A percentile compares a stretch with the other conserved stretches of the same genome.
Conservation (phyloP, 2,113 vertebrate genomes). For the Geococcyx californianus region DNA sequence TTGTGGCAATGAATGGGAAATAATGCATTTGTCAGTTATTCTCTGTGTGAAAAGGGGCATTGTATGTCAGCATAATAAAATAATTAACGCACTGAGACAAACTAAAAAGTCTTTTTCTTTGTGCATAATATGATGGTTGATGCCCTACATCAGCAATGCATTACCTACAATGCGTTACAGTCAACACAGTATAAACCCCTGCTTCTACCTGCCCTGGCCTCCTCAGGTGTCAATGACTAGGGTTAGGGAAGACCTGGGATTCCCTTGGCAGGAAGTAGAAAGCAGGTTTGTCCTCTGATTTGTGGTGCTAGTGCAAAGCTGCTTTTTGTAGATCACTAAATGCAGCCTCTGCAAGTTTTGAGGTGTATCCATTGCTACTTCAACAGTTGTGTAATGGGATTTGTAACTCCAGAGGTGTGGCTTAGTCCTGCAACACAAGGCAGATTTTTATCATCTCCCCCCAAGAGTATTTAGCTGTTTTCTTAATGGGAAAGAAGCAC, state of each 20-base stretch:
- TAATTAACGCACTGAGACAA: neutral
- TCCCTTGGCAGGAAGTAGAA: neutral
- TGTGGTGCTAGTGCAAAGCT: fast-evolving
- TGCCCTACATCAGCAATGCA: neutral
- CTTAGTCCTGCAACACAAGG: neutral
- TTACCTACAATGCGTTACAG: neutral
- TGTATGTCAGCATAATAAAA: slow-evolving; percentile 35
- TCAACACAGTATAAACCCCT: neutral
- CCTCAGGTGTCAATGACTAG: fast-evolving
- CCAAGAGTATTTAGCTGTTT: neutral
- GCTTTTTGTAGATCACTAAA: neutral
- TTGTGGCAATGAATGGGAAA: neutral
- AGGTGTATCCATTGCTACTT: neutral
- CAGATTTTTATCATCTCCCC: neutral
- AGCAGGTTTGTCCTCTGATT: neutral
- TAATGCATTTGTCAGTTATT: slow-evolving; percentile 36
- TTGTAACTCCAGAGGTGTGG: neutral
- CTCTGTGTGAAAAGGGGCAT: slow-evolving; percentile 4
- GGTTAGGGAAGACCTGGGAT: neutral
- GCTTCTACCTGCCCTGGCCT: neutral
- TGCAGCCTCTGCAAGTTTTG: neutral
- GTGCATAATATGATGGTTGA: neutral
- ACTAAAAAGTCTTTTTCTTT: neutral
- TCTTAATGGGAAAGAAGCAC: neutral
- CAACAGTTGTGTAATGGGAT: neutral